Evolutionary conservation across 92 coral and sea anemone species (phyloP), one percentile per base, ranked within the genome.

Genomic region (Phenganax subtilis): DNA sequence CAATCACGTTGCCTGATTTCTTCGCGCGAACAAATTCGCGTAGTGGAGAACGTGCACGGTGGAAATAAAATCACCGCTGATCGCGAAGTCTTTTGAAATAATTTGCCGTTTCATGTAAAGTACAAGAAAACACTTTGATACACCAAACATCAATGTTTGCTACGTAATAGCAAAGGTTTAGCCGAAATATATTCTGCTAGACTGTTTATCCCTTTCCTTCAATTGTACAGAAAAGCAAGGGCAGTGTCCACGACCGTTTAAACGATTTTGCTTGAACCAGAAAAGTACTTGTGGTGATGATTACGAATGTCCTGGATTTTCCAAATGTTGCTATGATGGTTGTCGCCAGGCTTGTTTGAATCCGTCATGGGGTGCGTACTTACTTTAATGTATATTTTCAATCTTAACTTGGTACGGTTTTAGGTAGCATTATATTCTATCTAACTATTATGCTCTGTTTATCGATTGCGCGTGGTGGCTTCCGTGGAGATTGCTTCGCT

Each of bases 241-340:
- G 29, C 73, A 64, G 62, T 79, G 83, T 79, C 83, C 83, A 15
- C 51, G 30, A 79, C 83, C 83, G 55, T 11, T 79, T n/a, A 69
- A 79, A 28, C 17, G 72, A 14, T 64, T 64, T 51, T 79, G 83
- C 52, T 54, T 79, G 60, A 69, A 25, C 37, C 73, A 64, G 52
- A 64, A 65, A 8, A 54, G 65, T 79, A 28, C 54, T 63, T 79
- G 83, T 79, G 56, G 9, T 3, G 6, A 51, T 64, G 83, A 79
- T 30, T 65, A 79, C 20, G 83, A 79, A 64, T 79, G 83, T 79
- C 83, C 83, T 20, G 83, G 83, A 63, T 79, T 79, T 79, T 79
- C 83, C 54, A 79, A 79, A 79, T 79, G 83, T 54, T 79, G 83
- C 11, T 52, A 54, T 64, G 74, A 79, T 69, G 83, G 83, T 47